Evolutionary conservation across 2,113 vertebrate species (phyloP).

Genomic region (Panurus biarmicus): DNA sequence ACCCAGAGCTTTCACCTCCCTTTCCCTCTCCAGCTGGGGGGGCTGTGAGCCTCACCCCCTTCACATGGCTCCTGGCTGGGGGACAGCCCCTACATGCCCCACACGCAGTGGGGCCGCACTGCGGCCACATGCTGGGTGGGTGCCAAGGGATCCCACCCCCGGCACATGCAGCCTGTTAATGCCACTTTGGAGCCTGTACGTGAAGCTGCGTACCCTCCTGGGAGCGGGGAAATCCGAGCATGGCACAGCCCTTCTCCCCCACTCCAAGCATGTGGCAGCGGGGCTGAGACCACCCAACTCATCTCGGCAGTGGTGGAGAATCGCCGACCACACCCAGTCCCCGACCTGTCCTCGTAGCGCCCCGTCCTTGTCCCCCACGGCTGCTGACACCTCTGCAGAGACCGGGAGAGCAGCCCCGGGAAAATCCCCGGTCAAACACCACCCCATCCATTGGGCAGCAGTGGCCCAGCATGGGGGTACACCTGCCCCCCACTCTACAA

Average conservation of each 20-base stretch:
- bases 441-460: neutral
- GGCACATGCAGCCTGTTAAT: neutral
- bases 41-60: neutral
- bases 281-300: neutral
- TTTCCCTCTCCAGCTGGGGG: neutral
- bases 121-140: neutral
- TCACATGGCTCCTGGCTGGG: accelerated
- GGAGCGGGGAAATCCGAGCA: neutral
- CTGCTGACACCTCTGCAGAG: neutral
- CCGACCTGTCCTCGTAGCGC: neutral
- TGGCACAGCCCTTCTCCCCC: neutral
- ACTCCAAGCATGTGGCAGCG: accelerated
- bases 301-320: neutral
- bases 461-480: neutral
- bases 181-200: accelerated
- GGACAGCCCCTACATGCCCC: accelerated
- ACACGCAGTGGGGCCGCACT: neutral
- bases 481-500: neutral
- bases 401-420: neutral
- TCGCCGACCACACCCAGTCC: neutral
- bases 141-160: neutral
- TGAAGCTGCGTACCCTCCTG: neutral
- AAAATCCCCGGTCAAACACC: neutral
- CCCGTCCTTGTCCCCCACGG: neutral
- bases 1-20: neutral